phyloP scores from a whole-genome alignment of 2,888 invertebrate species.

The Ennomos erosarius region DNA sequence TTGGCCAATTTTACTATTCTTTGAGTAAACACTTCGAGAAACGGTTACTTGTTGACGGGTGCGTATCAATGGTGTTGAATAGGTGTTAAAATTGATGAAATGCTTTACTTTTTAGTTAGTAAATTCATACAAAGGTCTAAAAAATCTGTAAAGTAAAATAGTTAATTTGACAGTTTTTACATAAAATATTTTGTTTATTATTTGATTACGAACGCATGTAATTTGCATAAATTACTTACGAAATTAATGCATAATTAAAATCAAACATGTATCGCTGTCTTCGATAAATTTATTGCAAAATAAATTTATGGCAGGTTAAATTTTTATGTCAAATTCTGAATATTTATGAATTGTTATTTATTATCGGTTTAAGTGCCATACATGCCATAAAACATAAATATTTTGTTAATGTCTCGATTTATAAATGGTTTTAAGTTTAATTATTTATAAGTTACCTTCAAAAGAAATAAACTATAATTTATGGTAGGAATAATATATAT shows the following conservation, averaged over 20 bases:
- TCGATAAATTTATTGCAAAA: constrained; percentile 60
- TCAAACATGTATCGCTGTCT: constrained; percentile 49
- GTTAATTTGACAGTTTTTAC: background rate
- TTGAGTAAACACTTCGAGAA: constrained; percentile 34
- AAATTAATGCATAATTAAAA: constrained; percentile 44
- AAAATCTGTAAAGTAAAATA: background rate
- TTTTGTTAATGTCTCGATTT: constrained; percentile 30
- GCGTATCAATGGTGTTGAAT: constrained; percentile 3
- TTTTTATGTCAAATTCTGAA: constrained; percentile 60
- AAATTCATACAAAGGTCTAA: constrained; percentile 14
- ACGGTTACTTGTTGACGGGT: constrained; percentile 2
- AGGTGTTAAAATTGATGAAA: constrained; percentile 8
- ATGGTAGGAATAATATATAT: constrained; percentile 20
- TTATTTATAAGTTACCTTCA: constrained; percentile 22
- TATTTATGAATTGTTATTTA: constrained; percentile 51
- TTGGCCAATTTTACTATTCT: constrained; percentile 57
- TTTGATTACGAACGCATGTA: constrained; percentile 20
- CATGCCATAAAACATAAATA: constrained; percentile 29
- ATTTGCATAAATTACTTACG: constrained; percentile 43
- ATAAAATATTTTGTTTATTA: constrained; percentile 21
- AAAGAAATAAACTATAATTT: constrained; percentile 25
- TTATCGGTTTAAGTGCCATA: constrained; percentile 25
- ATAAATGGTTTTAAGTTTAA: constrained; percentile 23
- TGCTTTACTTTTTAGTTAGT: constrained; percentile 1
- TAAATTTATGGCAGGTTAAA: constrained; percentile 60